These are phyloP conservation scores for Macrosoma leucophasiata DNA, from an alignment of 2,888 invertebrate genomes.

Conservation along the genomic window DNA sequence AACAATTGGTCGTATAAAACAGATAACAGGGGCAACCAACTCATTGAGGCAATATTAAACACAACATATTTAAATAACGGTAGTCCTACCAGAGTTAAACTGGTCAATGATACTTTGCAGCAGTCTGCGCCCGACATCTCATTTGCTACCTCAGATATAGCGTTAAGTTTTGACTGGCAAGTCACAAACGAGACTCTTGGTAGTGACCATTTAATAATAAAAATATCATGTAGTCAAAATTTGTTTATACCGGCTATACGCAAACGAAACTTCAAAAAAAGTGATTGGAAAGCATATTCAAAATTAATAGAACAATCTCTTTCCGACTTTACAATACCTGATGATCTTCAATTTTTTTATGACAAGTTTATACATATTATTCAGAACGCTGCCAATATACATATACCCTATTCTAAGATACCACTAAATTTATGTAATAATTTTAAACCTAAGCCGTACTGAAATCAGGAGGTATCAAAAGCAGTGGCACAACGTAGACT, in stretches of 20 bases:
- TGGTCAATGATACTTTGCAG: constrained; percentile 9
- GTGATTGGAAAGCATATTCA: constrained; percentile 7
- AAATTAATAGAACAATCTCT: not conserved
- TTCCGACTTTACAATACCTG: not conserved
- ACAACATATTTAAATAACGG: constrained; percentile 15
- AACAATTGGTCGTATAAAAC: constrained; percentile 15
- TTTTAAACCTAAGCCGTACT: constrained; percentile 27
- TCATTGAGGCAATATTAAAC: constrained; percentile 10
- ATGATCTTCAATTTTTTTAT: constrained; percentile 4
- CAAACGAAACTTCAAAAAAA: constrained; percentile 5
- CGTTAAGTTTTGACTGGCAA: constrained; percentile 8
- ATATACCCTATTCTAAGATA: constrained; percentile 12
- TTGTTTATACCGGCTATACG: too few species aligned
- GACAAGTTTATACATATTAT: not conserved
- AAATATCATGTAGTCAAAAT: too few species aligned
- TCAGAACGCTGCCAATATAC: constrained; percentile 10
- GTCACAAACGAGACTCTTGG: constrained; percentile 16
- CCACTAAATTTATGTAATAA: constrained; percentile 6
- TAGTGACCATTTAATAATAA: constrained; percentile 16
- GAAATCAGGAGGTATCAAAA: constrained; percentile 25
- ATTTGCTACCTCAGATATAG: constrained; percentile 8
- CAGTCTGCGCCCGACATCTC: constrained; percentile 16
- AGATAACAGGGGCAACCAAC: constrained; percentile 13
- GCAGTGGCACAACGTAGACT: constrained; percentile 23
- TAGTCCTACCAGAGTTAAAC: constrained; percentile 5